Percentiles rank a stretch among this genome's conserved stretches.
These are phyloP conservation scores for Caenorhabditis sinica DNA, from an alignment of 2,888 invertebrate genomes.

Conservation along the genomic window DNA sequence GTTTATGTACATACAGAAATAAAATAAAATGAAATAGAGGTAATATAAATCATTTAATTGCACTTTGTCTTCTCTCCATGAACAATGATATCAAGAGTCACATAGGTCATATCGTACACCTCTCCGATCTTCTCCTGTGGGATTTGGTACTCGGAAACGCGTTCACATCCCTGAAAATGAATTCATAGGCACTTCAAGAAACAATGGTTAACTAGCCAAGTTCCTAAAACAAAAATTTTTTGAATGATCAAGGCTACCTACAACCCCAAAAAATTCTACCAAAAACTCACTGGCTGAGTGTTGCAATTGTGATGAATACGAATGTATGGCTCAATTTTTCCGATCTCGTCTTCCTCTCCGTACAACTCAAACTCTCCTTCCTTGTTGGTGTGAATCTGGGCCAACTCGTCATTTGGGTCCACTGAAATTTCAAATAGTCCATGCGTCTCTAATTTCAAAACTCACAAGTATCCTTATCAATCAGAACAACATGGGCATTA, in stretches of 20 bases:
- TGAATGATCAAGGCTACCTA: too few species aligned
- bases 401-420: conserved; percentile 76
- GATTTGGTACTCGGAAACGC: conserved; percentile 67
- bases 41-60: conserved; percentile 30
- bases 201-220: too few species aligned
- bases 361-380: conserved; percentile 75
- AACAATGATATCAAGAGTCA: conserved; percentile 68
- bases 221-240: too few species aligned
- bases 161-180: conserved; percentile 64
- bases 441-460: neutral
- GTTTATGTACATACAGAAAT: conserved; percentile 46
- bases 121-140: conserved; percentile 70
- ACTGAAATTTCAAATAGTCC: conserved; percentile 58
- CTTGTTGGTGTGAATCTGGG: conserved; percentile 72
- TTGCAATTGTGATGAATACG: conserved; percentile 74
- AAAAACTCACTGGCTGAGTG: conserved; percentile 62
- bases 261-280: neutral
- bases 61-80: conserved; percentile 70
- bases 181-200: too few species aligned
- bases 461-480: conserved; percentile 76
- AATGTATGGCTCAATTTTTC: conserved; percentile 76
- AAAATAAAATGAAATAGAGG: conserved; percentile 9
- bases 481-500: conserved; percentile 73
- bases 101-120: conserved; percentile 74
- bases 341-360: conserved; percentile 77